Evolutionary conservation across 1,140 invertebrate species (phyloP), one percentile per base, ranked within the genome.

Genomic region (Cydia pomonella): DNA sequence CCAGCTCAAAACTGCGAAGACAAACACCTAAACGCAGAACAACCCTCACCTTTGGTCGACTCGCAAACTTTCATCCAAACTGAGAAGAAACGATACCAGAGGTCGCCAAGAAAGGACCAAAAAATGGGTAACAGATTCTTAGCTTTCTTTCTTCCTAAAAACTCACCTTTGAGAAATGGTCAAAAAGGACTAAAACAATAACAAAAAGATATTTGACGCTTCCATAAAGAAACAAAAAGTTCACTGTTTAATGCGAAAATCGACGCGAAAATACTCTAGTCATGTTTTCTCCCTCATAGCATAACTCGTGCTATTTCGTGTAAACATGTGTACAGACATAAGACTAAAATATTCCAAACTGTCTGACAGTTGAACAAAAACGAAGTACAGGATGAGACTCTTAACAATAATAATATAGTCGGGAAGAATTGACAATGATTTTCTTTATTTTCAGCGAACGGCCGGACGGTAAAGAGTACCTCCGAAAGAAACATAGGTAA

Each of bases 401-500:
- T 9, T 47, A 1, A 23, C 5, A 23, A 72, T 73, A 75, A 23
- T 4, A 23, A 72, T 73, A 75, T 79, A 82, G 69, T 74, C 78
- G 77, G 23, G 13, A 64, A 29, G 29, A 12, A 76, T 76, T 73
- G 72, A 64, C 41, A 25, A 44, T 75, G 44, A 73, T 53, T 75
- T 79, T 38, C 75, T 79, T 79, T 7, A 73, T 79, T 84, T 82
- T 75, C 82, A 85, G 83, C 76, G 10, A 85, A 85, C 76, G 83
- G 82, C 41, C 73, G 78, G 76, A 47, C 59, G 41, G 73, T 77
- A 59, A 79, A 77, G 76, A 80, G 77, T 78, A 75, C 75, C 66
- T 77, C 77, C 47, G 73, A 53, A 66, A 83, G 82, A 77, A 85
- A 82, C 53, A 83, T 79, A 85, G 83, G 83, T 85, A 83, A 74